These are phyloP conservation scores for Darwinula stevensoni DNA, from an alignment of 2,888 invertebrate genomes.

Conservation along the genomic window DNA sequence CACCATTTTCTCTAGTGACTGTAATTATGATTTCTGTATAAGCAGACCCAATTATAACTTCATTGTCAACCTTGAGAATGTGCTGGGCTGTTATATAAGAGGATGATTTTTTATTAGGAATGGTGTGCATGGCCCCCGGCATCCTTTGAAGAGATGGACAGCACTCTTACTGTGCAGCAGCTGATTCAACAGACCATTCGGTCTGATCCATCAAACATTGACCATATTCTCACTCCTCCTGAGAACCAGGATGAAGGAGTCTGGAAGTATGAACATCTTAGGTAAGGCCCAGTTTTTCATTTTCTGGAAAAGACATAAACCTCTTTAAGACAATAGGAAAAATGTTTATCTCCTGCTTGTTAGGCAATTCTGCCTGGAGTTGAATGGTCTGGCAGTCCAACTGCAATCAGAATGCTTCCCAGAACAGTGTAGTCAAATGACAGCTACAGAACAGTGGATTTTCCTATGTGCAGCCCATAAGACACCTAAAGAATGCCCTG, in stretches of 20 bases:
- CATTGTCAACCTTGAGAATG: no score
- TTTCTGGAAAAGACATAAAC: not conserved
- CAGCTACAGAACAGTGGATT: conserved; percentile 99
- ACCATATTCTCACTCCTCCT: conserved; percentile 77
- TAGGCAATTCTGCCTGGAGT: conserved; percentile 98
- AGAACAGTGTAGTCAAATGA: conserved; percentile 95
- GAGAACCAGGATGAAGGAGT: conserved; percentile 95
- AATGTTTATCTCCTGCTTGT: no score
- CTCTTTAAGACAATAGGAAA: no score
- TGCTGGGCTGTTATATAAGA: no score
- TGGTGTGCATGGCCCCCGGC: conserved; percentile 57
- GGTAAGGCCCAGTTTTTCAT: conserved; percentile 23
- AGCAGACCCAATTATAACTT: no score
- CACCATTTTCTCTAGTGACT: no score
- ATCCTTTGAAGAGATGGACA: conserved; percentile 97
- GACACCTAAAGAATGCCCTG: conserved; percentile 98
- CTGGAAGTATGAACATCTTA: conserved; percentile 97
- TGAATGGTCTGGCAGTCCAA: conserved; percentile 90
- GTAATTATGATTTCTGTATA: no score
- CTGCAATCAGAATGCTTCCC: conserved; percentile 89
- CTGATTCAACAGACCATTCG: conserved; percentile 93
- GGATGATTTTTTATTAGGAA: no score
- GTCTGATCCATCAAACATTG: conserved; percentile 69
- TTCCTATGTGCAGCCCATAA: conserved; percentile 98
- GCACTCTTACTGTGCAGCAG: conserved; percentile 89